Percentiles rank a stretch among this genome's conserved stretches.
Evolutionary conservation across 2,113 vertebrate genomes (phyloP).

Genomic region (Hassar affinis): DNA sequence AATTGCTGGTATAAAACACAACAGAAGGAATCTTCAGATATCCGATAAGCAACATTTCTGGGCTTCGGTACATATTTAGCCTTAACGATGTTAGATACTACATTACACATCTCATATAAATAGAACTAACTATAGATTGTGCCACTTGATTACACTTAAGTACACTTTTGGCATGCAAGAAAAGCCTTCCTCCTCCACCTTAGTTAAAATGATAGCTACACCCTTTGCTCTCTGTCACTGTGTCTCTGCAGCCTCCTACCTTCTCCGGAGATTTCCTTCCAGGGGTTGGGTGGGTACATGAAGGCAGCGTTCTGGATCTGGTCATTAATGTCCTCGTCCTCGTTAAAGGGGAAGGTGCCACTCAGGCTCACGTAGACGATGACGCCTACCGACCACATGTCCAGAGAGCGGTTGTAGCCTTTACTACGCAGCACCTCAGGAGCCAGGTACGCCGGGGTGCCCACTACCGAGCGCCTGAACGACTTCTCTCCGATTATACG

Average conservation of each 20-base stretch:
- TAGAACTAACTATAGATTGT: conserved; percentile 12
- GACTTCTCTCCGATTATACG: conserved; percentile 98
- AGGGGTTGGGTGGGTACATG: conserved; percentile 95
- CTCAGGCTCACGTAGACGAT: conserved; percentile 96
- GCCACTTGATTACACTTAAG: conserved; percentile 11
- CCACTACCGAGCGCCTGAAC: conserved; percentile 92
- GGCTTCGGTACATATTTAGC: neutral
- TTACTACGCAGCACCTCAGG: conserved; percentile 95
- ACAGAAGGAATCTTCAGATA: neutral
- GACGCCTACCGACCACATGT: conserved; percentile 98
- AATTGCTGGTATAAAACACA: conserved; percentile 75
- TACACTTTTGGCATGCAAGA: conserved; percentile 14
- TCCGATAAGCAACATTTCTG: too few species aligned
- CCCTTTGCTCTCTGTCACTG: neutral
- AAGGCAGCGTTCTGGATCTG: conserved; percentile 98
- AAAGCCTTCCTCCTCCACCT: conserved; percentile 10
- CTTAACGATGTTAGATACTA: neutral
- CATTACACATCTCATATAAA: neutral
- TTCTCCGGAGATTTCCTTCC: conserved; percentile 94
- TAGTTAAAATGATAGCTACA: conserved; percentile 14
- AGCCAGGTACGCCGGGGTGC: conserved; percentile 92
- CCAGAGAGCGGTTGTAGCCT: conserved; percentile 95
- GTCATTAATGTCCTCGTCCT: conserved; percentile 97
- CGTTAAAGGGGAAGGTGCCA: conserved; percentile 96
- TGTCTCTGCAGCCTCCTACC: conserved; percentile 70